Percentiles rank a stretch among this genome's conserved stretches.
phyloP scores from a whole-genome alignment of 2,888 invertebrate genomes.

The Mallateleia sp. region DNA sequence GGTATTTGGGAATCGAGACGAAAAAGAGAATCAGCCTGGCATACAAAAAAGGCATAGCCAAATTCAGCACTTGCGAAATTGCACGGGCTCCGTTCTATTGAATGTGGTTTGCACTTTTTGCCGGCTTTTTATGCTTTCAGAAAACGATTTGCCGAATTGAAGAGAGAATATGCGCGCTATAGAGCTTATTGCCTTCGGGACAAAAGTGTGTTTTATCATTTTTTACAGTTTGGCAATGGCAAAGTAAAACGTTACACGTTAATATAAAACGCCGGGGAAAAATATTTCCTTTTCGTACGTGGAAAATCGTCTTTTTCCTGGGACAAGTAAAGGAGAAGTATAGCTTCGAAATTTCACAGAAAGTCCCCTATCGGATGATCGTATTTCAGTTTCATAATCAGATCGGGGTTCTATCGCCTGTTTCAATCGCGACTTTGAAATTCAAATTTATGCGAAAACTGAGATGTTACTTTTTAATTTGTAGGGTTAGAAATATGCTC shows the following conservation, averaged over 20 bases:
- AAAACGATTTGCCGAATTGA: constrained; percentile 34
- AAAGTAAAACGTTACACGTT: too few species aligned
- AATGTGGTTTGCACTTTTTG: constrained; percentile 37
- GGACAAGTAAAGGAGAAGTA: too few species aligned
- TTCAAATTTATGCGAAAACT: constrained; percentile 37
- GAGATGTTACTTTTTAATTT: constrained; percentile 27
- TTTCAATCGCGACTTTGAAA: too few species aligned
- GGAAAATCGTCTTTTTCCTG: too few species aligned
- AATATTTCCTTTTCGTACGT: too few species aligned
- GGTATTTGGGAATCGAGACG: constrained; percentile 66
- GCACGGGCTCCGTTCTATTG: constrained; percentile 19
- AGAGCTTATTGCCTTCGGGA: not conserved
- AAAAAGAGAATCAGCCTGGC: constrained; percentile 58
- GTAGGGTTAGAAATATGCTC: constrained; percentile 3
- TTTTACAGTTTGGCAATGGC: too few species aligned
- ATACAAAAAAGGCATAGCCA: constrained; percentile 48
- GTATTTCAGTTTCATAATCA: too few species aligned
- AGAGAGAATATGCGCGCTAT: constrained; percentile 6
- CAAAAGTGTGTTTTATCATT: too few species aligned
- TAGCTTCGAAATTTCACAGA: too few species aligned
- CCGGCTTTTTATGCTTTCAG: not conserved
- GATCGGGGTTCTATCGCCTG: too few species aligned
- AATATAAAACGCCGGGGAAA: too few species aligned
- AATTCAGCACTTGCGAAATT: constrained; percentile 58
- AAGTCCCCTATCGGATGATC: too few species aligned